These are phyloP conservation scores for Sebastes reedi DNA, from an alignment of 2,797 vertebrate species.

Conservation along the genomic window DNA sequence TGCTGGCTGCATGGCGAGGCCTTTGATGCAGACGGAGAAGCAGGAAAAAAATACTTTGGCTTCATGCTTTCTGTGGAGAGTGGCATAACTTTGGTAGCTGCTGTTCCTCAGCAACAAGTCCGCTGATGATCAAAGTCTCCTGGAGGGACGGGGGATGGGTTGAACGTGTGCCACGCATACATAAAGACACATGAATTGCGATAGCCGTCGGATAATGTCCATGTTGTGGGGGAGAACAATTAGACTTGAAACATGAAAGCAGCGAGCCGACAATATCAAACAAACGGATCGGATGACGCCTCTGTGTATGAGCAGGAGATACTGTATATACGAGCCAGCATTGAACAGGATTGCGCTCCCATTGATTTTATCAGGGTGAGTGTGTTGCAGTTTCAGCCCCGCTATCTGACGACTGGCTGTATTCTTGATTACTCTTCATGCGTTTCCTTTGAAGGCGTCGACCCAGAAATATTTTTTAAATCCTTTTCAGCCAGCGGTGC, in stretches of 20 bases:
- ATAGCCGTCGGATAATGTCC: fast-evolving
- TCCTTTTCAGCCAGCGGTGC: not conserved
- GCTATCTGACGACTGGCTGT: not conserved
- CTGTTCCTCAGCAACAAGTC: conserved; percentile 19
- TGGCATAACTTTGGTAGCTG: not conserved
- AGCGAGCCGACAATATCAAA: not conserved
- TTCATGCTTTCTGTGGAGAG: not conserved
- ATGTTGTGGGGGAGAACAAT: not conserved
- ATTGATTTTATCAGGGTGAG: not conserved
- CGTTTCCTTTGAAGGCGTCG: not conserved
- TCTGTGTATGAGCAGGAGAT: not conserved
- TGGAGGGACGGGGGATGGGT: not conserved
- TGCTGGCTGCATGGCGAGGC: not conserved
- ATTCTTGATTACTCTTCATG: not conserved
- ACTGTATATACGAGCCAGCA: not conserved
- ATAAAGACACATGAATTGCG: not conserved
- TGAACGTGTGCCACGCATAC: not conserved
- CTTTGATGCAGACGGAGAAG: not conserved
- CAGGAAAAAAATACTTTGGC: not conserved
- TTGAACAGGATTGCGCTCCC: not conserved
- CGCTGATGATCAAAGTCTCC: not conserved
- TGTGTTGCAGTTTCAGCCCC: not conserved
- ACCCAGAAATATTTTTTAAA: not conserved
- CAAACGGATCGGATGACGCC: not conserved
- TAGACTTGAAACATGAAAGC: not conserved